Base-by-base conservation (phyloP, 2,113 vertebrate species). In the Prionailurus viverrinus region DNA sequence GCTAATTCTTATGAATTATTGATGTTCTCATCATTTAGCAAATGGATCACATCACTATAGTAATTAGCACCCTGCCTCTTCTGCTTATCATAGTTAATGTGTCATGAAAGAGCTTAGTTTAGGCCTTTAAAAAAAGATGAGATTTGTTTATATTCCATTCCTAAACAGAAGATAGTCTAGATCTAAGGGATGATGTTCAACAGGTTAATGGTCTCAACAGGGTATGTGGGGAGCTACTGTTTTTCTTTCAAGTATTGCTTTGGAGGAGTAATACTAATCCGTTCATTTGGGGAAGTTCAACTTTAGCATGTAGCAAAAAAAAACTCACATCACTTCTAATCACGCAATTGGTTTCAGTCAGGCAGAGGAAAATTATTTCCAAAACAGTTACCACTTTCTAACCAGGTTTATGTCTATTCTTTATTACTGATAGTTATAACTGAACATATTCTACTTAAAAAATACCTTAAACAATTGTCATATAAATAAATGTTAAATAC, bases 1-100 rank as follows among this genome's bases (percentile, higher is more conserved):
- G 96, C 97, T 98, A 96, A 98, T 98, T 98, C 98, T 96, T 96
- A 98, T 99, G 98, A 99, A 98, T 99, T 99, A 99, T 98, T 99
- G 98, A 99, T 98, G 97, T 95, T 98, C 95, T 97, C 85, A 58
- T 98, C 98, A 98, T 98, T 99, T 98, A 98, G 98, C 98, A 99
- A 99, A 98, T 98, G 98, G 98, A 98, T 98, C 98, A 95, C 97
- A 98, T 98, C 98, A 98, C 98, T 97, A n/a, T 82, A 97, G 97
- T 98, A 99, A 99, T 99, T 99, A 99, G 97, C 98, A 98, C 97
- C 96, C 98, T 98, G 97, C 95, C 98, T 99, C 95, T 98, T 97
- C 97, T 98, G 97, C 97, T 98, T 98, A 98, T 98, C 95, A 8
- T 97, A 96, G 98, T 98, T 98, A 98, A 98, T 97, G 84, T 98